phyloP scores from a whole-genome alignment of 1,140 invertebrate genomes.

The Ladona fulva region DNA sequence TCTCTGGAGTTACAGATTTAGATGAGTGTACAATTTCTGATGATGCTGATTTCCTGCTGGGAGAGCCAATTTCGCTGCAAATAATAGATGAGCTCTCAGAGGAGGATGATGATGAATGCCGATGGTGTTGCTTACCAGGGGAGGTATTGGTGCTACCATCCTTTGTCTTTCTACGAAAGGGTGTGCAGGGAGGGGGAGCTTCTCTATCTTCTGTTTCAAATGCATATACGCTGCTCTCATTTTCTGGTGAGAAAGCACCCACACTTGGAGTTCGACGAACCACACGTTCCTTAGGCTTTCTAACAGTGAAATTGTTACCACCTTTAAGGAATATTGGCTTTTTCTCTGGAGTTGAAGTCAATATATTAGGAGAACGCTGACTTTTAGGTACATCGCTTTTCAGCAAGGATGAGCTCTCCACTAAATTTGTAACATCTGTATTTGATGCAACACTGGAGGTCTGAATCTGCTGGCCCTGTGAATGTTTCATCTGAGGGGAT shows the following conservation, averaged over 20 bases:
- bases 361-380: slow-evolving; percentile 16
- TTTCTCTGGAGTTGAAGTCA: slow-evolving; percentile 32
- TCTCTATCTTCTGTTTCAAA: slow-evolving; percentile 50
- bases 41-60: background rate
- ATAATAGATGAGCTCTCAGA: slow-evolving; percentile 18
- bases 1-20: slow-evolving; percentile 2
- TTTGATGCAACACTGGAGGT: background rate
- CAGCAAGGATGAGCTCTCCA: background rate
- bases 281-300: slow-evolving; percentile 41
- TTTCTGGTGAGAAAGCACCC: slow-evolving; percentile 56
- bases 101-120: slow-evolving; percentile 14
- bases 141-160: background rate
- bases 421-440: background rate
- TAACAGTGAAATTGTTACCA: slow-evolving; percentile 38
- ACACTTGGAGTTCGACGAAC: slow-evolving; percentile 35
- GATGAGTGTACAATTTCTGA: background rate
- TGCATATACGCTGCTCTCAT: slow-evolving; percentile 61
- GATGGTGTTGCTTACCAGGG: background rate
- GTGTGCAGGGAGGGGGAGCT: slow-evolving; percentile 40
- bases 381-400: background rate
- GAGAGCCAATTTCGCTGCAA: slow-evolving; percentile 13
- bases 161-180: slow-evolving; percentile 40
- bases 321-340: slow-evolving; percentile 42
- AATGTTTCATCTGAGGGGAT: background rate
- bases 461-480: background rate